Evolutionary conservation across 2,113 vertebrate genomes (phyloP).

Genomic region (Lamprotornis superbus): DNA sequence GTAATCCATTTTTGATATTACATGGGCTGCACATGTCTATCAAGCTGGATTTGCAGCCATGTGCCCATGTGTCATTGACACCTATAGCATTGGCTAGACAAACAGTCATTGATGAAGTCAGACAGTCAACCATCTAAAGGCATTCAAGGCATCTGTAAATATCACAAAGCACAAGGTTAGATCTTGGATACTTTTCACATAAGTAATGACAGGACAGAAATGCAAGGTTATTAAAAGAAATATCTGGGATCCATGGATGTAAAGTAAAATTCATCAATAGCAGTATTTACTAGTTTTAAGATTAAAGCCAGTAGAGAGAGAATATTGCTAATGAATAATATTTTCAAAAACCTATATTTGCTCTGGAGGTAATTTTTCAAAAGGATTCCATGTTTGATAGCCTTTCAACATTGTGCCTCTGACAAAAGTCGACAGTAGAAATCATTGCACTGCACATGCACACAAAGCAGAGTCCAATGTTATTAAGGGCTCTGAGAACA

Average conservation of each 20-base stretch:
- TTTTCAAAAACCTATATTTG: background rate
- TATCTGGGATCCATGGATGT: background rate
- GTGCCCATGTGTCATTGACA: background rate
- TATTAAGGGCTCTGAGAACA: constrained; percentile 35
- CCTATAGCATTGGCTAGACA: background rate
- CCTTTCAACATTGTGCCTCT: background rate
- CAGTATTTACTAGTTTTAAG: background rate
- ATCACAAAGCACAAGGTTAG: background rate
- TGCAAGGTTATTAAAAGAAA: background rate
- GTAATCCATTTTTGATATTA: constrained; percentile 43
- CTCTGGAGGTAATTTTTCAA: background rate
- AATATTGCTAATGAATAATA: background rate
- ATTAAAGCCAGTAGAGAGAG: background rate
- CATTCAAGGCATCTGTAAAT: background rate
- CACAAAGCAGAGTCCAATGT: background rate
- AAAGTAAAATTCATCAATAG: background rate
- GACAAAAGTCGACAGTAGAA: background rate
- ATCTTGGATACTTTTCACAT: background rate
- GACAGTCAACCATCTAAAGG: background rate
- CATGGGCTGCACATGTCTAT: background rate
- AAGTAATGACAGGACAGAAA: background rate
- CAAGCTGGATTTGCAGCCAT: background rate
- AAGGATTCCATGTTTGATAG: background rate
- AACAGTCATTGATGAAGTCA: background rate
- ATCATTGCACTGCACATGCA: background rate